Conservation (phyloP, 2,888 invertebrate species). For the Himalopsyche tibetana region DNA sequence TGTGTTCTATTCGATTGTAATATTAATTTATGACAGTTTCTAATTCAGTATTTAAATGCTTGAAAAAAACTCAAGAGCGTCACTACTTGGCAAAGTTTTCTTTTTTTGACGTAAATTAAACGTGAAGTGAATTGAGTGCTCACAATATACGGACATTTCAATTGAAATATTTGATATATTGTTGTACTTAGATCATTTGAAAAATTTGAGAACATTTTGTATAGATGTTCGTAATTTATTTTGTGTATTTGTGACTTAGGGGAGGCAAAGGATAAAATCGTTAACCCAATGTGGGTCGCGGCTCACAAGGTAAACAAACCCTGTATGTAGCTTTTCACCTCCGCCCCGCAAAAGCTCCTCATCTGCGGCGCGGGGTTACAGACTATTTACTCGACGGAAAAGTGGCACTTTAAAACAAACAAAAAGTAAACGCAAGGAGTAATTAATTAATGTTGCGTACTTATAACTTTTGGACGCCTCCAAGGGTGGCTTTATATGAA, state of each 20-base stretch:
- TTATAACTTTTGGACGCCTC: slow-evolving; percentile 27
- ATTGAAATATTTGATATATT: too few species aligned
- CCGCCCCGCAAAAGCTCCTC: slow-evolving; percentile 26
- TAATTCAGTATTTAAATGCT: too few species aligned
- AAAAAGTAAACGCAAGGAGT: slow-evolving; percentile 57
- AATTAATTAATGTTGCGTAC: slow-evolving; percentile 54
- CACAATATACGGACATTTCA: too few species aligned
- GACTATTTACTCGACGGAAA: slow-evolving; percentile 57
- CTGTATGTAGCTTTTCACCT: slow-evolving; percentile 28
- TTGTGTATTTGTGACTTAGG: not conserved
- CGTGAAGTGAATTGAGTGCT: too few species aligned
- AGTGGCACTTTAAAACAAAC: slow-evolving; percentile 60
- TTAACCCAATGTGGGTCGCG: slow-evolving; percentile 21
- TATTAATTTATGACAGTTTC: too few species aligned
- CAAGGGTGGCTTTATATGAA: slow-evolving; percentile 1
- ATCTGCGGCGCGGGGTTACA: slow-evolving; percentile 18
- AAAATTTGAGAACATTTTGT: too few species aligned
- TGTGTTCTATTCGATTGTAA: too few species aligned
- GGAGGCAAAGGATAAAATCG: not conserved
- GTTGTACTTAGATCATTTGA: too few species aligned
- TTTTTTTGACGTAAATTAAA: too few species aligned
- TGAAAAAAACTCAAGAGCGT: too few species aligned
- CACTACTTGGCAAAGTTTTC: too few species aligned
- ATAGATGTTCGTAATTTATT: too few species aligned
- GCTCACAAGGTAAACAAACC: slow-evolving; percentile 5